Base-by-base conservation (phyloP, 2,113 vertebrate genomes). In the Nothocercus nigrocapillus region DNA sequence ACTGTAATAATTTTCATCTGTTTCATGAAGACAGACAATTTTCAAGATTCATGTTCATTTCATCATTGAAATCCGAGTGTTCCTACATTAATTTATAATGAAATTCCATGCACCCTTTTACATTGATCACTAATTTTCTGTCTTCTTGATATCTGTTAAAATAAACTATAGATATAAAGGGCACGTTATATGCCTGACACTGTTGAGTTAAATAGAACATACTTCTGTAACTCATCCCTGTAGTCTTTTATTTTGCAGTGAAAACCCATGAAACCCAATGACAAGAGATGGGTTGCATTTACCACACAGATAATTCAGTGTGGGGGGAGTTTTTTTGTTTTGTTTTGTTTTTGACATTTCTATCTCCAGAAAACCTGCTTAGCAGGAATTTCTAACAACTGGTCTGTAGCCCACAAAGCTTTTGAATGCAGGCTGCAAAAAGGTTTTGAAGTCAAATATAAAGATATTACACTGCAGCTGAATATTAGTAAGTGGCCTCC, bases 41-140 rank as follows among this genome's bases (percentile, higher is more conserved):
- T 97, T 96, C 88, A 97, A 97, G 96, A 97, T 97, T 96, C 96
- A 96, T 96, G 87, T 94, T 97, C 88, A 3, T 96, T 97, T 97
- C 88, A 92, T 95, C 92, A 95, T 93, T 95, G 95, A 93, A 95
- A 95, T 96, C 93, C 1, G 0, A 94, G 94, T 90, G 94, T 95
- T 94, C 84, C 49, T 96, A 80, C 94, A 96, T 97, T 95, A 97
- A 97, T 97, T 97, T 97, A 97, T 96, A 97, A 94, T 93, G 95
- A 94, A 96, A 93, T 82, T 85, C 94, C 90, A 74, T 89, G 89
- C 91, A 93, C 94, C 88, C 59, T 94, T 95, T 93, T 92, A 91
- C 95, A 95, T 86, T 95, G 95, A 94, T 96, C 94, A 92, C 93
- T 96, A 96, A 96, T 96, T 96, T 94, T 88, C 94, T 95, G 95